Evolutionary conservation across 2,888 invertebrate genomes (phyloP).

Genomic region (Caenorhabditis doughertyi): DNA sequence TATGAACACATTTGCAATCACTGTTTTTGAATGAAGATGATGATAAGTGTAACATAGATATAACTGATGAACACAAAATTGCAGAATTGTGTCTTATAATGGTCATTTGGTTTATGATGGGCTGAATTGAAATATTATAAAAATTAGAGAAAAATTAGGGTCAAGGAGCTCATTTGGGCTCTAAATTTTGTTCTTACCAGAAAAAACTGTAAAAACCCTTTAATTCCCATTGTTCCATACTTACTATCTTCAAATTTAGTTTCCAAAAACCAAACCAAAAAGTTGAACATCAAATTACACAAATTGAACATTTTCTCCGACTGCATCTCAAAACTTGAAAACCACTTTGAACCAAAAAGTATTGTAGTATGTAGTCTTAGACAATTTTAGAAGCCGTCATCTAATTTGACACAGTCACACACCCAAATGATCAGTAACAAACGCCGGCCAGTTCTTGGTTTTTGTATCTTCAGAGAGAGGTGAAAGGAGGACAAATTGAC

Average conservation of each 20-base stretch:
- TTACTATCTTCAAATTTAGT: no score
- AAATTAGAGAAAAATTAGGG: no score
- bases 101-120: background rate
- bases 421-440: conserved; percentile 61
- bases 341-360: conserved; percentile 22
- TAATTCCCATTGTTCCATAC: no score
- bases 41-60: background rate
- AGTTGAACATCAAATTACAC: no score
- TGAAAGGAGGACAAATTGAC: conserved; percentile 19
- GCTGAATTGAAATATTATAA: background rate
- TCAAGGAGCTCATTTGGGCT: no score
- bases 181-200: no score
- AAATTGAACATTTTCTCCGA: conserved; percentile 3
- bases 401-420: conserved; percentile 65
- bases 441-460: conserved; percentile 47
- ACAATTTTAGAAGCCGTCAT: conserved; percentile 2
- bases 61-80: background rate
- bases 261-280: no score
- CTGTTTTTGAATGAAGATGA: background rate
- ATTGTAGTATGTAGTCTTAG: conserved; percentile 26
- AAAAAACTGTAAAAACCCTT: no score
- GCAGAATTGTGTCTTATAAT: conserved; percentile 5
- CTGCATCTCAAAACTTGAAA: conserved; percentile 21
- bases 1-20: background rate
- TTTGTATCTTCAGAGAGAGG: background rate